phyloP scores from a whole-genome alignment of 2,888 invertebrate species.

The Cactoblastis cactorum region DNA sequence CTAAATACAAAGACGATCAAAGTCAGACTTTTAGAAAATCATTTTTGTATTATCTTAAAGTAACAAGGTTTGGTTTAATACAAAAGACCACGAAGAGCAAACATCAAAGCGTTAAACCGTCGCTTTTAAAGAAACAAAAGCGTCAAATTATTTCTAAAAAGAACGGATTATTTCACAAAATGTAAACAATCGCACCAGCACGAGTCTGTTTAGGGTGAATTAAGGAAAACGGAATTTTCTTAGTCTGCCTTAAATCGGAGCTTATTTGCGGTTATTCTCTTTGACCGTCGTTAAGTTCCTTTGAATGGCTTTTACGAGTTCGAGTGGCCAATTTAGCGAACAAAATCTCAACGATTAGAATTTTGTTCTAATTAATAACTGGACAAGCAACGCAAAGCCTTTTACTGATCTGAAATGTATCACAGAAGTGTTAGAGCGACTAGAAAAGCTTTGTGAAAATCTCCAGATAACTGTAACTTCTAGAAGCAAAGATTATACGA shows the following conservation, averaged over 20 bases:
- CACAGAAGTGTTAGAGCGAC: slow-evolving; percentile 47
- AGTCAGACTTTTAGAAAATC: slow-evolving; percentile 11
- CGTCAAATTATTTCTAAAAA: slow-evolving; percentile 40
- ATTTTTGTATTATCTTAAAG: slow-evolving; percentile 9
- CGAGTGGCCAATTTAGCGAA: slow-evolving; percentile 76
- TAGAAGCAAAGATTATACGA: slow-evolving; percentile 20
- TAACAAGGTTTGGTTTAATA: slow-evolving; percentile 15
- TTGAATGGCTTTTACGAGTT: slow-evolving; percentile 75
- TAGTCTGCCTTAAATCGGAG: slow-evolving; percentile 69
- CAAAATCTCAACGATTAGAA: slow-evolving; percentile 75
- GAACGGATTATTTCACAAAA: slow-evolving; percentile 57
- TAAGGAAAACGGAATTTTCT: slow-evolving; percentile 75
- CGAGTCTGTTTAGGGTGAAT: slow-evolving; percentile 71
- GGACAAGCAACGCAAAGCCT: slow-evolving; percentile 45
- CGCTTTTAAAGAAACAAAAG: slow-evolving; percentile 32
- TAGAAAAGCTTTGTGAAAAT: slow-evolving; percentile 30
- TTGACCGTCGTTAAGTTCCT: slow-evolving; percentile 79
- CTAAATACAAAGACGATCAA: slow-evolving; percentile 12
- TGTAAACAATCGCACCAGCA: slow-evolving; percentile 65
- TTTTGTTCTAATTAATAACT: slow-evolving; percentile 78
- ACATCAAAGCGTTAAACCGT: slow-evolving; percentile 22
- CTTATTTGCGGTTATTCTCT: slow-evolving; percentile 79
- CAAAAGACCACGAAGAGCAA: slow-evolving; percentile 12
- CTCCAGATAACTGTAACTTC: not conserved
- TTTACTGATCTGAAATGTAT: slow-evolving; percentile 64